phyloP scores from a whole-genome alignment of 2,888 invertebrate species.

The Cheilosia variabilis region DNA sequence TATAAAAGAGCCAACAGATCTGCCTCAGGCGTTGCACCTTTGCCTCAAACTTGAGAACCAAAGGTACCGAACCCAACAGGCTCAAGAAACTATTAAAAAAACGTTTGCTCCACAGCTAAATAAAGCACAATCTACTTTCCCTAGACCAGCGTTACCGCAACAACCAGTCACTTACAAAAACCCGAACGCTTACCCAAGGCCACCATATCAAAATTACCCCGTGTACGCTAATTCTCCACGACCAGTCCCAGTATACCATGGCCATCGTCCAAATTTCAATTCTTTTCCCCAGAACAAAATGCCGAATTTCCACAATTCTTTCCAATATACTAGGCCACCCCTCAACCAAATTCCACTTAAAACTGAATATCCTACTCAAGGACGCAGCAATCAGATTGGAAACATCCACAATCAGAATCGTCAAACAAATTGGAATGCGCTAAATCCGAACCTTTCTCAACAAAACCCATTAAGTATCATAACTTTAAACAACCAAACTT shows the following conservation, averaged over 20 bases:
- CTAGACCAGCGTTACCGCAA: too few species aligned
- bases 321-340: neutral
- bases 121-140: neutral
- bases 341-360: neutral
- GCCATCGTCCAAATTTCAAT: neutral
- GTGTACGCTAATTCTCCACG: too few species aligned
- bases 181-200: too few species aligned
- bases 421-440: neutral
- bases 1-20: slow-evolving; percentile 66
- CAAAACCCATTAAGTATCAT: too few species aligned
- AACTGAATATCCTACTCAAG: neutral
- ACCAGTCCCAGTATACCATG: neutral
- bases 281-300: neutral
- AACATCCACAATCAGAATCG: neutral
- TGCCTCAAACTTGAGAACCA: neutral
- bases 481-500: too few species aligned
- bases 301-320: slow-evolving; percentile 1
- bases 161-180: too few species aligned
- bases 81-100: neutral
- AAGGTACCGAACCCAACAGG: neutral
- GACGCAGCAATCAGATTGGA: slow-evolving; percentile 17
- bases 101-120: slow-evolving; percentile 3
- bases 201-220: too few species aligned
- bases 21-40: slow-evolving; percentile 20
- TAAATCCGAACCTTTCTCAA: too few species aligned